phyloP scores from a whole-genome alignment of 2,888 invertebrate species.

The Catocala nupta region DNA sequence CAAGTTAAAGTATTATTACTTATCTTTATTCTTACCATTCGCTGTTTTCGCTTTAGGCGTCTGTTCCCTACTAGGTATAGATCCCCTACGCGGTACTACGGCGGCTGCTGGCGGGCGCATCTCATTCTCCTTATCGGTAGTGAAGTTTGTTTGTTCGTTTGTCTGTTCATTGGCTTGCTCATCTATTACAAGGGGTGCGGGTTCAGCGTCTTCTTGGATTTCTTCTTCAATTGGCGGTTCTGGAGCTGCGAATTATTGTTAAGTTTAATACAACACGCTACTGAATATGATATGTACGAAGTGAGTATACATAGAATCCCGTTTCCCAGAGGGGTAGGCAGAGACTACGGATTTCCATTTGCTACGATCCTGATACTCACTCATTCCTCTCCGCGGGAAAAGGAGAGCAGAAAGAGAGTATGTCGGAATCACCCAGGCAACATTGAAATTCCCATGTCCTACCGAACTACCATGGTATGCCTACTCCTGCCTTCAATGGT shows the following conservation, averaged over 20 bases:
- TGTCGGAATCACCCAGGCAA: too few species aligned
- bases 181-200: background rate
- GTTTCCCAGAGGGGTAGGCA: too few species aligned
- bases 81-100: conserved; percentile 51
- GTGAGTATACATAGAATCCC: too few species aligned
- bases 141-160: conserved; percentile 23
- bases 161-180: conserved; percentile 7
- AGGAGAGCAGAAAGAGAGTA: too few species aligned
- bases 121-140: conserved; percentile 69
- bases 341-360: too few species aligned
- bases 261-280: background rate
- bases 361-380: too few species aligned
- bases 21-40: conserved; percentile 24
- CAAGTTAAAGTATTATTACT: too few species aligned
- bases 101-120: conserved; percentile 66
- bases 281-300: too few species aligned
- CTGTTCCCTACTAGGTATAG: conserved; percentile 60
- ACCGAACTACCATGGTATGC: too few species aligned
- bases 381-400: too few species aligned
- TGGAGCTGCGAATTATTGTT: conserved; percentile 2
- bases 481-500: too few species aligned
- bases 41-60: conserved; percentile 64
- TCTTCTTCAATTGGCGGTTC: conserved; percentile 22
- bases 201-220: conserved; percentile 10
- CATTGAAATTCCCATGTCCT: too few species aligned